Evolutionary conservation across 2,797 vertebrate species (phyloP).

Genomic region (Spondyliosoma cantharus): DNA sequence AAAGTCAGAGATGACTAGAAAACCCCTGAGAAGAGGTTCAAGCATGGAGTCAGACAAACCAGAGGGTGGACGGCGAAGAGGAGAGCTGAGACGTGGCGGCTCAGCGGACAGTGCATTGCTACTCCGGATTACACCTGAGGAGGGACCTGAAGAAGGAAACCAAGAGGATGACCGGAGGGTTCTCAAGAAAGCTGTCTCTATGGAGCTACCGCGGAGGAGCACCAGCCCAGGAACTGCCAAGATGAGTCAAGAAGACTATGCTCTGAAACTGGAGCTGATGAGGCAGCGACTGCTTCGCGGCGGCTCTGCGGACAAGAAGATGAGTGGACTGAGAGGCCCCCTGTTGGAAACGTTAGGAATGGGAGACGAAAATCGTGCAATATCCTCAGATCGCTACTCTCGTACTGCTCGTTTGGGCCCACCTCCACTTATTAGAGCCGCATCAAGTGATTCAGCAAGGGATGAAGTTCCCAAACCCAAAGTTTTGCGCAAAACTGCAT

Average conservation of each 20-base stretch:
- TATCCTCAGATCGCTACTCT: slow-evolving; percentile 78
- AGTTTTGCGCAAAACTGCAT: slow-evolving; percentile 93
- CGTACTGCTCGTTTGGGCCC: slow-evolving; percentile 81
- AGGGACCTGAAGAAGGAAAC: slow-evolving; percentile 76
- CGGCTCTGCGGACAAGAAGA: slow-evolving; percentile 90
- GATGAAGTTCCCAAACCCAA: slow-evolving; percentile 87
- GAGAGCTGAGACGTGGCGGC: slow-evolving; percentile 91
- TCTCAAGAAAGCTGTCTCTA: slow-evolving; percentile 91
- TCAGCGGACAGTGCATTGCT: slow-evolving; percentile 95
- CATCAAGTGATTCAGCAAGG: slow-evolving; percentile 90
- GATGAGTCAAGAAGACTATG: slow-evolving; percentile 91
- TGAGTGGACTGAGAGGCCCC: slow-evolving; percentile 95
- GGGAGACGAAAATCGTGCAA: slow-evolving; percentile 84
- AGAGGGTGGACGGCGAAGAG: slow-evolving; percentile 80
- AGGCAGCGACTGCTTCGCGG: slow-evolving; percentile 92
- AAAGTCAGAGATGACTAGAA: slow-evolving; percentile 82
- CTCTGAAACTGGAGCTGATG: slow-evolving; percentile 94
- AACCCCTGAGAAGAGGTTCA: slow-evolving; percentile 88
- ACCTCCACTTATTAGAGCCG: slow-evolving; percentile 88
- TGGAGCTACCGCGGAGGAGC: slow-evolving; percentile 85
- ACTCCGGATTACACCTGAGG: slow-evolving; percentile 83
- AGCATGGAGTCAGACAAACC: slow-evolving; percentile 90
- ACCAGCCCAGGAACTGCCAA: slow-evolving; percentile 89
- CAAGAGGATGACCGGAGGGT: slow-evolving; percentile 81
- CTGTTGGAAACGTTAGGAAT: slow-evolving; percentile 93